Conservation (phyloP, 1,140 invertebrate species). For the Polypedilum pembai region DNA sequence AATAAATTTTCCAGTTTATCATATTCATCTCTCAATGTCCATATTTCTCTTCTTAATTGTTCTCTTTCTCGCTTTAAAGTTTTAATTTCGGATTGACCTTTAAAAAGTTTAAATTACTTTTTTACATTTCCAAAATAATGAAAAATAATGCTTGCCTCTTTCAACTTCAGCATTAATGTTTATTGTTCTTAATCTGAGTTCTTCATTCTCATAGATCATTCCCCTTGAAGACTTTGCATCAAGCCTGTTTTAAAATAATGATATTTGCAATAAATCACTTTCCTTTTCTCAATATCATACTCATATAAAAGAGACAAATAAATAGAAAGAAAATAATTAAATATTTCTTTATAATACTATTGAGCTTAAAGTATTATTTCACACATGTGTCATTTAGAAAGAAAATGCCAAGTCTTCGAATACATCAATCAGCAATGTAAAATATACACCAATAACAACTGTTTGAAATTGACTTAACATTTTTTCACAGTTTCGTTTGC, state of each 20-base stretch:
- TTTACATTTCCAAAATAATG: neutral
- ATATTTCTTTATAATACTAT: too few relatives aligned
- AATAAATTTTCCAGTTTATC: slow-evolving; percentile 72
- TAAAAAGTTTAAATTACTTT: slow-evolving; percentile 34
- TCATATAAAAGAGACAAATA: too few relatives aligned
- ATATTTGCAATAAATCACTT: neutral
- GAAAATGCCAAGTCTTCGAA: too few relatives aligned
- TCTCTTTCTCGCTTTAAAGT: slow-evolving; percentile 81
- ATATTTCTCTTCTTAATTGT: slow-evolving; percentile 75
- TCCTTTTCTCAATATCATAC: neutral
- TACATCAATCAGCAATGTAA: too few relatives aligned
- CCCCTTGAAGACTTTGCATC: slow-evolving; percentile 75
- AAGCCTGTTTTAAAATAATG: slow-evolving; percentile 49
- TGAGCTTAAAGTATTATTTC: too few relatives aligned
- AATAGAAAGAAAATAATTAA: too few relatives aligned
- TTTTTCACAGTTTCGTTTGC: too few relatives aligned
- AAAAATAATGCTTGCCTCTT: slow-evolving; percentile 52
- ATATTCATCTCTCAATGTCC: slow-evolving; percentile 77
- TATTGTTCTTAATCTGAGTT: slow-evolving; percentile 78
- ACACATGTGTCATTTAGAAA: too few relatives aligned
- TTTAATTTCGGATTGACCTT: slow-evolving; percentile 81
- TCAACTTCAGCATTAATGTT: slow-evolving; percentile 90
- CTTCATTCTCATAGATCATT: slow-evolving; percentile 87
- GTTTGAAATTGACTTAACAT: too few relatives aligned
- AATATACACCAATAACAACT: too few relatives aligned